phyloP scores from a whole-genome alignment of 2,113 vertebrate species.

The Tetrax tetrax region DNA sequence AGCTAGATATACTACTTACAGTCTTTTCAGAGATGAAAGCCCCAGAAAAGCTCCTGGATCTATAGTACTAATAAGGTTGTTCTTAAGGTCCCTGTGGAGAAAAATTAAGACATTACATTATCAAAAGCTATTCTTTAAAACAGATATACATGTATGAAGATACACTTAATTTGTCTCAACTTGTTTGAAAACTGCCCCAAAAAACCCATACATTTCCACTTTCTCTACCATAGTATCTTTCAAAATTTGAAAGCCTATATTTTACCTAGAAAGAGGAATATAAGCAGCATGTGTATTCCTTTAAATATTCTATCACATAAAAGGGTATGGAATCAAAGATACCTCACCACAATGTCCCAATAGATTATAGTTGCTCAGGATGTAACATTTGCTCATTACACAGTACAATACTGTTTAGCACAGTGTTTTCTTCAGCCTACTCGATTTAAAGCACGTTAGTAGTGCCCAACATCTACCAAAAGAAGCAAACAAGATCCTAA shows the following conservation, averaged over 20 bases:
- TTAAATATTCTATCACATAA: neutral
- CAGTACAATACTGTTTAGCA: neutral
- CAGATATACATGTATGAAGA: neutral
- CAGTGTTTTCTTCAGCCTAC: neutral
- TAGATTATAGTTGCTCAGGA: neutral
- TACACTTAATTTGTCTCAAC: neutral
- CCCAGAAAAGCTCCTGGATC: constrained; percentile 93
- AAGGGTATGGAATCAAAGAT: neutral
- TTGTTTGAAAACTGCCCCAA: neutral
- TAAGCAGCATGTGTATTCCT: neutral
- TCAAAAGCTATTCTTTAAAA: neutral
- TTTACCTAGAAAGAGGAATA: neutral
- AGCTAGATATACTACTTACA: constrained; percentile 84
- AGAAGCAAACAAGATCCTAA: neutral
- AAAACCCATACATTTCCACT: neutral
- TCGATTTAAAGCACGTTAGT: neutral
- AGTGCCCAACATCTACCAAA: neutral
- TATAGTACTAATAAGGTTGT: constrained; percentile 92
- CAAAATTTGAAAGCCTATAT: neutral
- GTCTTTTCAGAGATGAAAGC: constrained; percentile 88
- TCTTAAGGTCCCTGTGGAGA: constrained; percentile 89
- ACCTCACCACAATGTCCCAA: neutral
- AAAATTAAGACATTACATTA: neutral
- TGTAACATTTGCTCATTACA: neutral
- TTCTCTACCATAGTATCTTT: neutral